These are phyloP conservation scores for Gnatocerus cornutus DNA, from an alignment of 2,888 invertebrate genomes.

Conservation along the genomic window DNA sequence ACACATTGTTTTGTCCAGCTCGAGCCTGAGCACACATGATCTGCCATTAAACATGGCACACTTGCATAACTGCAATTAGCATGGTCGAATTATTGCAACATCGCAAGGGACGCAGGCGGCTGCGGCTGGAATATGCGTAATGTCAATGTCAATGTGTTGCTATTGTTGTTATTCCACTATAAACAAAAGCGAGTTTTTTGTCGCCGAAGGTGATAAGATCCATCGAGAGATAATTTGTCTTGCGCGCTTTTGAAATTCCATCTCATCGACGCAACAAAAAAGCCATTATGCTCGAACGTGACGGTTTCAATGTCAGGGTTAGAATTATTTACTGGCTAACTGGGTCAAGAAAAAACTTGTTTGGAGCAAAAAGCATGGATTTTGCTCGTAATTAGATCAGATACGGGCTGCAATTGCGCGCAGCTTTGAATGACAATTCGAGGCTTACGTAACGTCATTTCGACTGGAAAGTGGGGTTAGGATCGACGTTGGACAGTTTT, in stretches of 20 bases:
- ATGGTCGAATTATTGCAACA: slow-evolving; percentile 37
- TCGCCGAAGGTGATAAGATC: not conserved
- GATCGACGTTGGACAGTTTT: too few species aligned
- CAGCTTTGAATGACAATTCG: too few species aligned
- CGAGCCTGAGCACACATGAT: slow-evolving; percentile 29
- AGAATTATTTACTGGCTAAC: not conserved
- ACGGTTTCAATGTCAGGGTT: not conserved
- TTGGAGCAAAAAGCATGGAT: too few species aligned
- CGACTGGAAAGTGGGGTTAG: too few species aligned
- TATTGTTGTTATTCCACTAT: not conserved
- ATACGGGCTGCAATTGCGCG: too few species aligned
- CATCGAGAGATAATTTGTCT: not conserved
- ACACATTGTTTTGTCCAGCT: slow-evolving; percentile 38
- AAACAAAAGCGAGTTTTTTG: not conserved
- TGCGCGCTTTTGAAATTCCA: not conserved
- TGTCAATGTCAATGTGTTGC: slow-evolving; percentile 2
- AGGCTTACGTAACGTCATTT: too few species aligned
- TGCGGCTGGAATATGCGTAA: not conserved
- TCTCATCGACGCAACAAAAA: not conserved
- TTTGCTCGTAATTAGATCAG: too few species aligned
- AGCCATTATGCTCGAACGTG: not conserved
- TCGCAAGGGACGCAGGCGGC: slow-evolving; percentile 12
- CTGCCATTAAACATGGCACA: slow-evolving; percentile 33
- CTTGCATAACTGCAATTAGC: slow-evolving; percentile 38
- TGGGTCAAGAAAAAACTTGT: not conserved